Evolutionary conservation across 2,888 invertebrate genomes (phyloP).

Genomic region (Catocala sponsa): DNA sequence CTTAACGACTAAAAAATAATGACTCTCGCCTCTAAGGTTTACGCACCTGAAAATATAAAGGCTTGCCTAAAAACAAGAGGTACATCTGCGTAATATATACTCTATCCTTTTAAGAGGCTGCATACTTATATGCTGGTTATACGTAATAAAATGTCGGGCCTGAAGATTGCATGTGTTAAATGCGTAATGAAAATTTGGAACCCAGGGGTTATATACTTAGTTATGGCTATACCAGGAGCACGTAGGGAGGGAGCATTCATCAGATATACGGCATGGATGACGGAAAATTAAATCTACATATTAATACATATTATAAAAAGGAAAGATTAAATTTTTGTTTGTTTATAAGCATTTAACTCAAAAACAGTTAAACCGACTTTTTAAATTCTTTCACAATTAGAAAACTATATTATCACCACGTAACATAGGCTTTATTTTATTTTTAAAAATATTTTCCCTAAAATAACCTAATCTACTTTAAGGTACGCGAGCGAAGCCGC

Average conservation of each 20-base stretch:
- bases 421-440: no score
- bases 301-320: no score
- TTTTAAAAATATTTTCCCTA: no score
- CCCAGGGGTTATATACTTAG: neutral
- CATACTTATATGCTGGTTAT: slow-evolving; percentile 1
- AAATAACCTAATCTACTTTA: no score
- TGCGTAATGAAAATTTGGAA: slow-evolving; percentile 1
- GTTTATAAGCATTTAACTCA: no score
- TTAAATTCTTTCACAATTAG: no score
- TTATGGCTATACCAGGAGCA: no score
- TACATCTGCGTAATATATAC: slow-evolving; percentile 6
- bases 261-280: neutral
- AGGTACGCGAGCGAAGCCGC: no score
- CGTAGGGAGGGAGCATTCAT: neutral
- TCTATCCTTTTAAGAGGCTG: slow-evolving; percentile 11
- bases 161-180: neutral
- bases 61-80: slow-evolving; percentile 5
- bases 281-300: no score
- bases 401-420: no score
- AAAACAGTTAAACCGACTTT: no score
- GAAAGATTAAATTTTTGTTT: no score
- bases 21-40: slow-evolving; percentile 24
- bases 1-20: slow-evolving; percentile 45
- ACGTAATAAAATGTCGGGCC: slow-evolving; percentile 6
- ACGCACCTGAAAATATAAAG: slow-evolving; percentile 20